A percentile compares a stretch with the other conserved stretches of the same genome.
Conservation (phyloP, 2,888 invertebrate genomes). For the Colostygia pectinataria region DNA sequence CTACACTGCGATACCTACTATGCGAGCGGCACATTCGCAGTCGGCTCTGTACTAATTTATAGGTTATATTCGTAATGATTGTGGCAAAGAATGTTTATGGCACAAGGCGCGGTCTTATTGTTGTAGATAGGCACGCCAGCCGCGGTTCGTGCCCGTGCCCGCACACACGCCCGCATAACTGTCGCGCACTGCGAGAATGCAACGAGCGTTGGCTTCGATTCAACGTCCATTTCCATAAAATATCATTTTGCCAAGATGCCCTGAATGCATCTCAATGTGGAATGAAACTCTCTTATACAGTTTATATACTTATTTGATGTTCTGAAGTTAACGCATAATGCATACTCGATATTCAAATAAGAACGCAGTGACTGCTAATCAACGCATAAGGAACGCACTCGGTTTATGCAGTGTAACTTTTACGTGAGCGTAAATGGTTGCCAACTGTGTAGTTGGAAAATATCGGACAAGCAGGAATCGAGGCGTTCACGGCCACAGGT, state of each 20-base stretch:
- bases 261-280: conserved; percentile 62
- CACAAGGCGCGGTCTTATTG: conserved; percentile 78
- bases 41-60: conserved; percentile 75
- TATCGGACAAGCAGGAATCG: conserved; percentile 60
- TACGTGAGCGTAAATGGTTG: conserved; percentile 54
- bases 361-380: conserved; percentile 20
- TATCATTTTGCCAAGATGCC: conserved; percentile 63
- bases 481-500: conserved; percentile 60
- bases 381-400: conserved; percentile 31
- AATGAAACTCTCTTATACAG: conserved; percentile 31
- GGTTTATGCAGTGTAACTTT: conserved; percentile 52
- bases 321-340: conserved; percentile 46
- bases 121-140: conserved; percentile 66
- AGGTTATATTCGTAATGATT: conserved; percentile 79
- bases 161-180: conserved; percentile 70
- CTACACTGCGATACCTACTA: conserved; percentile 26
- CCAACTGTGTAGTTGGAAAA: conserved; percentile 47
- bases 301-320: conserved; percentile 39
- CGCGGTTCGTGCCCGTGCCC: conserved; percentile 54
- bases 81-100: conserved; percentile 79
- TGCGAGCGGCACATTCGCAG: conserved; percentile 50
- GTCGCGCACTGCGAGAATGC: conserved; percentile 65
- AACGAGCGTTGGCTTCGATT: conserved; percentile 70
- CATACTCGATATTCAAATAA: conserved; percentile 38
- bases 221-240: conserved; percentile 78